Evolutionary conservation across 2,113 vertebrate species (phyloP).

Genomic region (Carassius carassius): DNA sequence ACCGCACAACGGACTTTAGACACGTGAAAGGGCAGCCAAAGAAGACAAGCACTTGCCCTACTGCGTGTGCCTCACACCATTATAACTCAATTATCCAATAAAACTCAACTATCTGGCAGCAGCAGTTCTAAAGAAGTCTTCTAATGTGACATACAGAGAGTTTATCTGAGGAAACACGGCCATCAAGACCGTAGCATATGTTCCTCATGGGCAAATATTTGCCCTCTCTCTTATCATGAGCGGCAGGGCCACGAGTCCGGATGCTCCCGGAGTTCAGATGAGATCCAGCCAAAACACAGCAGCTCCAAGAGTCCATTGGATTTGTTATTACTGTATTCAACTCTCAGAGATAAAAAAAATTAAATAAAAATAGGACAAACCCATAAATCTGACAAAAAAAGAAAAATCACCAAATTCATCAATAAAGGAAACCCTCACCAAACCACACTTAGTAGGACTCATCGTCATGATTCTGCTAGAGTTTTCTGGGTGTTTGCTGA

Average conservation of each 20-base stretch:
- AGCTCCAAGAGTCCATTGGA: background rate
- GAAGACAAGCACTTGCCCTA: background rate
- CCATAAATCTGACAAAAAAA: too few species aligned
- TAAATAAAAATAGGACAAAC: background rate
- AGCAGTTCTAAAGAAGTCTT: background rate
- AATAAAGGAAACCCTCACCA: too few species aligned
- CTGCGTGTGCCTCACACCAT: background rate
- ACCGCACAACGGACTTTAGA: too few species aligned
- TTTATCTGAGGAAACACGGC: slow-evolving; percentile 53
- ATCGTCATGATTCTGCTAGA: too few species aligned
- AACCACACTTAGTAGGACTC: too few species aligned
- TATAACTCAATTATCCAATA: too few species aligned
- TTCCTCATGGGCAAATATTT: slow-evolving; percentile 70
- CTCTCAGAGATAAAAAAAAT: background rate
- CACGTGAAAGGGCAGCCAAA: background rate
- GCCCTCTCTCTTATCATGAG: slow-evolving; percentile 58
- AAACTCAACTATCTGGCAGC: too few species aligned
- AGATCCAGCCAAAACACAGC: background rate
- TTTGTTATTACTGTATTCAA: background rate
- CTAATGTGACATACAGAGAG: background rate
- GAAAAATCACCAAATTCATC: too few species aligned
- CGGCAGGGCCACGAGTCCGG: slow-evolving; percentile 42
- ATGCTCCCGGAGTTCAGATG: slow-evolving; percentile 43
- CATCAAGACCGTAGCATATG: slow-evolving; percentile 60
- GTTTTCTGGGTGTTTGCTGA: too few species aligned